A percentile compares a stretch with the other conserved stretches of the same genome.
These are phyloP conservation scores for Harpalus rufipes DNA, from an alignment of 2,888 invertebrate genomes.

Conservation along the genomic window DNA sequence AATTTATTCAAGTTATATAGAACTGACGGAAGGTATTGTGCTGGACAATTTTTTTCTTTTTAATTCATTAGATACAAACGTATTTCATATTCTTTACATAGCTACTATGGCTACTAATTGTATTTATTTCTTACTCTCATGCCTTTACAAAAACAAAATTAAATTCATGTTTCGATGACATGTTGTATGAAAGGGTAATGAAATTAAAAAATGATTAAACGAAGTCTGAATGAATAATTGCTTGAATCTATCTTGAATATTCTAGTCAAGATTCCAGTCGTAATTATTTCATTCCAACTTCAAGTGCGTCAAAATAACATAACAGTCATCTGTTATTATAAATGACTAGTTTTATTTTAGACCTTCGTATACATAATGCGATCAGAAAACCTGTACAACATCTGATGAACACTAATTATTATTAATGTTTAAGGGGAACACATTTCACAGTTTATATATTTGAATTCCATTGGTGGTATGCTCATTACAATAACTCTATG, in stretches of 20 bases:
- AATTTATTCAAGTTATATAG: no score
- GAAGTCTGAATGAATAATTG: slow-evolving; percentile 16
- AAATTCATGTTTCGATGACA: slow-evolving; percentile 12
- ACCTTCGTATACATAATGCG: slow-evolving; percentile 32
- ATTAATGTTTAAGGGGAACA: slow-evolving; percentile 14
- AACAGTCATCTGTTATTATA: slow-evolving; percentile 34
- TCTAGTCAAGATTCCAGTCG: slow-evolving; percentile 17
- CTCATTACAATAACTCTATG: background rate
- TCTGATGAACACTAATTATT: slow-evolving; percentile 35
- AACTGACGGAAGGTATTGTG: no score
- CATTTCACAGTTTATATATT: slow-evolving; percentile 21
- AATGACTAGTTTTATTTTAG: slow-evolving; percentile 43
- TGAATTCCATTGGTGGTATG: background rate
- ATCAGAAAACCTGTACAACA: slow-evolving; percentile 26
- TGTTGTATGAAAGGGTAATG: slow-evolving; percentile 32
- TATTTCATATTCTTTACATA: background rate
- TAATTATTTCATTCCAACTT: slow-evolving; percentile 49
- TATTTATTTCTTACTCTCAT: no score
- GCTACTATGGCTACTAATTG: background rate
- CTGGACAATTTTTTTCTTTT: no score
- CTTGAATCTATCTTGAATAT: slow-evolving; percentile 9
- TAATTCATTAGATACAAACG: no score
- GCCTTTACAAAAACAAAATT: background rate
- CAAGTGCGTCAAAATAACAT: slow-evolving; percentile 37
- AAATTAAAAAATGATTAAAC: slow-evolving; percentile 24